Percentiles rank a stretch among this genome's conserved stretches.
phyloP scores from a whole-genome alignment of 2,888 invertebrate genomes.

The Pristionchus japonicus region DNA sequence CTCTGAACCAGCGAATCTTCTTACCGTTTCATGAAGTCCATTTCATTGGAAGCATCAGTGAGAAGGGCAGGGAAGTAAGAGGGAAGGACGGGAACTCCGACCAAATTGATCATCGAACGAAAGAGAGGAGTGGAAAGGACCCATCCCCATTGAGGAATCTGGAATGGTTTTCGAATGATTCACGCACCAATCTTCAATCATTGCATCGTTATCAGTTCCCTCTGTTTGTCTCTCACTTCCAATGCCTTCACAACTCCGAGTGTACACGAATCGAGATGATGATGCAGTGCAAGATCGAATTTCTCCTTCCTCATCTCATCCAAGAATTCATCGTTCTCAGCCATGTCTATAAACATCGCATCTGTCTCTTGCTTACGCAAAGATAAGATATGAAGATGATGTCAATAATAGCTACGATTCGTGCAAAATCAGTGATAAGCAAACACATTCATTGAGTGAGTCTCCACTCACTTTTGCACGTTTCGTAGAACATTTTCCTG shows the following conservation, averaged over 20 bases:
- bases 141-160: slow-evolving; percentile 43
- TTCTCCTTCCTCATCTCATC: slow-evolving; percentile 21
- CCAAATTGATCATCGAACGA: not conserved
- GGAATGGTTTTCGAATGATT: not conserved
- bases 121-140: slow-evolving; percentile 4
- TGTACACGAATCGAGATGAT: slow-evolving; percentile 37
- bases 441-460: not conserved
- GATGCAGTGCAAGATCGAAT: slow-evolving; percentile 39
- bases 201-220: not conserved
- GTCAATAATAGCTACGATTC: not conserved
- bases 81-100: slow-evolving; percentile 21
- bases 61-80: not conserved
- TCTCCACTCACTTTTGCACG: slow-evolving; percentile 27
- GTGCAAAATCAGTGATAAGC: not conserved
- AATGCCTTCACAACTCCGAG: not conserved
- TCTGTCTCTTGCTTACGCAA: not conserved
- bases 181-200: not conserved
- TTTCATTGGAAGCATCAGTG: slow-evolving; percentile 21
- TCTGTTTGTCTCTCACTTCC: not conserved
- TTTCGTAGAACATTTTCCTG: not conserved
- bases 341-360: slow-evolving; percentile 24
- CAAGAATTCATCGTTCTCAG: not conserved
- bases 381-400: not conserved
- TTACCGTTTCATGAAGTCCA: not conserved
- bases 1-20: not conserved